phyloP scores from a whole-genome alignment of 2,113 vertebrate species.

The Nycticryphes semicollaris region DNA sequence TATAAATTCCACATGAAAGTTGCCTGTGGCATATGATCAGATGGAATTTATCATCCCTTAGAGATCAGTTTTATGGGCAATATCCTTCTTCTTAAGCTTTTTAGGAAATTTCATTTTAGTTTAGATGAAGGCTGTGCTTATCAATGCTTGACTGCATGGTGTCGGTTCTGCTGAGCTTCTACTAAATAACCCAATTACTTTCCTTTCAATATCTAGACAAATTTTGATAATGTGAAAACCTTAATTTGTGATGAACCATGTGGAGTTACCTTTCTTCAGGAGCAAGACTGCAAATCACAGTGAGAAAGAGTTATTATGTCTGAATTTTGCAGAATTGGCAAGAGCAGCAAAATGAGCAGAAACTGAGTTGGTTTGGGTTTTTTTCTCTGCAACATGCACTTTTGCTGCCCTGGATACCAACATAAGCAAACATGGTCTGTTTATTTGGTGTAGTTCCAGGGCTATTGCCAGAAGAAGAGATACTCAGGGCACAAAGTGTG shows the following conservation, averaged over 20 bases:
- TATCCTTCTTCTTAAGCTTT: not conserved
- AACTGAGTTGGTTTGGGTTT: not conserved
- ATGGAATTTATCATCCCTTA: not conserved
- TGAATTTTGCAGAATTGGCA: not conserved
- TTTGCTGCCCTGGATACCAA: not conserved
- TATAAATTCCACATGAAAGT: not conserved
- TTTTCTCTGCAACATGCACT: not conserved
- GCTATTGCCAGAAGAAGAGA: not conserved
- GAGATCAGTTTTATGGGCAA: not conserved
- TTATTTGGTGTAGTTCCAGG: not conserved
- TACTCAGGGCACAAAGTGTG: not conserved
- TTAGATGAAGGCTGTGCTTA: not conserved
- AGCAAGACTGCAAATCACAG: not conserved
- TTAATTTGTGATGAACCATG: not conserved
- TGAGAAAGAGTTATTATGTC: not conserved
- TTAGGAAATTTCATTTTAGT: not conserved
- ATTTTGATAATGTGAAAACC: not conserved
- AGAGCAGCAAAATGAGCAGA: not conserved
- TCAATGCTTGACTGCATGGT: not conserved
- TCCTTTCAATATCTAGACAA: not conserved
- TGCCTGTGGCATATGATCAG: not conserved
- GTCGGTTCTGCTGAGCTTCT: not conserved
- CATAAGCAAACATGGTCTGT: not conserved
- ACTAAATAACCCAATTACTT: not conserved
- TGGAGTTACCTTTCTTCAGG: not conserved